Evolutionary conservation across 2,113 vertebrate genomes (phyloP).

Genomic region (Glaucidium brasilianum): DNA sequence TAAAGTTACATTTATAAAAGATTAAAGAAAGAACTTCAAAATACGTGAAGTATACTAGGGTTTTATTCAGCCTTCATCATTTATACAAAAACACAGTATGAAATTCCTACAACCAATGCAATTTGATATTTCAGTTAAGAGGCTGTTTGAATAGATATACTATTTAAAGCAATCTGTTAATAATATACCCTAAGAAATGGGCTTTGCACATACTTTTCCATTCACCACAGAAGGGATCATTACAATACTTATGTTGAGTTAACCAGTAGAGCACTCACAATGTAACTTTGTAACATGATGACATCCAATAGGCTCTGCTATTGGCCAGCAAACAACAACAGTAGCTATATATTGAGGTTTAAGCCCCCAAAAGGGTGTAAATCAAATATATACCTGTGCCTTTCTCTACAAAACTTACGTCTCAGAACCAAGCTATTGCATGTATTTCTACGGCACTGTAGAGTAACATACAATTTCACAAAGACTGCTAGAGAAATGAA

Average conservation of each 20-base stretch:
- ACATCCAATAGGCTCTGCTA: not conserved
- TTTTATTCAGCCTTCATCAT: not conserved
- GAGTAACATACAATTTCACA: not conserved
- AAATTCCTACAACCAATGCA: not conserved
- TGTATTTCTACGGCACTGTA: not conserved
- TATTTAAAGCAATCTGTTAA: constrained; percentile 29
- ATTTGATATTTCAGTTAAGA: not conserved
- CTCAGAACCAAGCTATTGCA: not conserved
- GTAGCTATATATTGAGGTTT: not conserved
- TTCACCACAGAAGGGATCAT: not conserved
- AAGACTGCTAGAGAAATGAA: not conserved
- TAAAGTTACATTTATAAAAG: not conserved
- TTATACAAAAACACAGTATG: constrained; percentile 9
- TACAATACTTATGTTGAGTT: not conserved
- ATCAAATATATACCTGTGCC: not conserved
- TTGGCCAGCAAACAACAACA: not conserved
- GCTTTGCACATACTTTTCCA: not conserved
- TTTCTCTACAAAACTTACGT: not conserved
- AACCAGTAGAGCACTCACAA: not conserved
- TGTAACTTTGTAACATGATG: not conserved
- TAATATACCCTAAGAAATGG: not conserved
- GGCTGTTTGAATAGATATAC: not conserved
- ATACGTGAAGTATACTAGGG: not conserved
- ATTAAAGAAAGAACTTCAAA: not conserved
- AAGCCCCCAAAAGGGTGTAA: not conserved